phyloP scores from a whole-genome alignment of 2,113 vertebrate genomes.

The Willisornis vidua region DNA sequence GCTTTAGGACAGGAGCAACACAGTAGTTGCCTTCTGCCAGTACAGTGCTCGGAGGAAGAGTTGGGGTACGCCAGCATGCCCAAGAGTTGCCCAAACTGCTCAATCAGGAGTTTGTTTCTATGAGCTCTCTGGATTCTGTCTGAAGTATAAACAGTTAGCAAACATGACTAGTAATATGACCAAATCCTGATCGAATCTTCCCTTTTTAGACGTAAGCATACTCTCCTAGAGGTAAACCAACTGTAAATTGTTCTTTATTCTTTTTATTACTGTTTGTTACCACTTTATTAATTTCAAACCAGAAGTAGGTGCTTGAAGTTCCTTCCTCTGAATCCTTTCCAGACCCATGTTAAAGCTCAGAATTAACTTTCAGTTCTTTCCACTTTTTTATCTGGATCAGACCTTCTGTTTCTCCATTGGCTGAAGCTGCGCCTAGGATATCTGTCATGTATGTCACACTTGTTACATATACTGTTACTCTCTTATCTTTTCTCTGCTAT shows the following conservation, averaged over 20 bases:
- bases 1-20: background rate
- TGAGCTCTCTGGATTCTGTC: background rate
- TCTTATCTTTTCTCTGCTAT: background rate
- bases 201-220: background rate
- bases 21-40: background rate
- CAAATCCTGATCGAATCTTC: background rate
- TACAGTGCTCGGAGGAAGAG: background rate
- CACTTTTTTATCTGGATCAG: background rate
- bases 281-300: background rate
- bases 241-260: background rate
- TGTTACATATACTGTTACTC: background rate
- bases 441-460: background rate
- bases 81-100: background rate
- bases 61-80: accelerated
- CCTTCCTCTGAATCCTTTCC: background rate
- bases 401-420: background rate
- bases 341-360: background rate
- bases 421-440: background rate
- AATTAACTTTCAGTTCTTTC: background rate
- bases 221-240: background rate
- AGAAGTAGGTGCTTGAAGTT: background rate
- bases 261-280: background rate
- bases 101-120: accelerated
- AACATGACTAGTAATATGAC: background rate
- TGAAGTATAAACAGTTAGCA: background rate